Conservation (phyloP, 1,140 invertebrate genomes). For the Homalodisca vitripennis region DNA sequence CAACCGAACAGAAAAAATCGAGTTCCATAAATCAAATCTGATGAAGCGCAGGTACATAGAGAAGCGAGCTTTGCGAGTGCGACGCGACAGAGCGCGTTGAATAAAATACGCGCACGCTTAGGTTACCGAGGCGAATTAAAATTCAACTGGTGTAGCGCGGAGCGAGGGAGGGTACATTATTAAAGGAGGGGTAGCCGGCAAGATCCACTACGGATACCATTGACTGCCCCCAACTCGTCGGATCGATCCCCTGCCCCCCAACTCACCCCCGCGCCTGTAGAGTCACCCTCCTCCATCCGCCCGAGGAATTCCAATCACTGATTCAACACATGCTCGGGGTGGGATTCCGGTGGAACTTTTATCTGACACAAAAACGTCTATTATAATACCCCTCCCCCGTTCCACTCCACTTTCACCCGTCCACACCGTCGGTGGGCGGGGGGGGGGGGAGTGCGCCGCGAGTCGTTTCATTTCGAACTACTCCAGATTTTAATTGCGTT, state of each 20-base stretch:
- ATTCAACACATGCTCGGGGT: slow-evolving; percentile 3
- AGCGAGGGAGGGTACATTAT: not conserved
- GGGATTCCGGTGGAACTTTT: not conserved
- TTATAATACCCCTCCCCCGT: not conserved
- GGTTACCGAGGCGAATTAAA: slow-evolving; percentile 10
- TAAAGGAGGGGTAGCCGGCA: not conserved
- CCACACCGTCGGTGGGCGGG: not conserved
- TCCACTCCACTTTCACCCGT: no score
- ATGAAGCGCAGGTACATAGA: not conserved
- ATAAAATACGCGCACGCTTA: slow-evolving; percentile 20
- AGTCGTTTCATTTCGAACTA: no score
- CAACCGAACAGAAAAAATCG: no score
- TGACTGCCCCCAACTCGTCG: slow-evolving; percentile 5
- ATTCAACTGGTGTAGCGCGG: not conserved
- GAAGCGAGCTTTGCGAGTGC: not conserved
- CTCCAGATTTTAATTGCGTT: no score
- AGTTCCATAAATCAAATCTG: not conserved
- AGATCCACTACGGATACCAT: slow-evolving; percentile 18
- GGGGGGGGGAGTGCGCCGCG: not conserved
- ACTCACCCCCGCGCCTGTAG: not conserved
- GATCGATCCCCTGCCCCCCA: not conserved
- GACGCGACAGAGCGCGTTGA: not conserved
- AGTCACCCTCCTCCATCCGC: not conserved
- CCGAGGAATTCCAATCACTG: slow-evolving; percentile 20
- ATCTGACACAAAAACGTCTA: not conserved